Evolutionary conservation across 2,797 vertebrate genomes (phyloP).

Genomic region (Platalea minor): DNA sequence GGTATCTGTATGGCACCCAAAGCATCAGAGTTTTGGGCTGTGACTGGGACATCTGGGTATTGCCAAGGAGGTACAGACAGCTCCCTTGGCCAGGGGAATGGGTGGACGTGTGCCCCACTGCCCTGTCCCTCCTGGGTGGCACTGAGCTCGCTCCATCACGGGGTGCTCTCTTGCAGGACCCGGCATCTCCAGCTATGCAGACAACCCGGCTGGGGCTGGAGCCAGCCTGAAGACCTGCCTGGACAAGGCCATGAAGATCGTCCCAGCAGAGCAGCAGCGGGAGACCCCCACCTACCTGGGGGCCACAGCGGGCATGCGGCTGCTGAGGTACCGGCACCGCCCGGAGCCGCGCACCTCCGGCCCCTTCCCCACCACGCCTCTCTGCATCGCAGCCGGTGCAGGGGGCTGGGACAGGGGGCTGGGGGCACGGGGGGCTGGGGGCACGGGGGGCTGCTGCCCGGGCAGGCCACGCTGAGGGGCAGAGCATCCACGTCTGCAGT

Average conservation of each 20-base stretch:
- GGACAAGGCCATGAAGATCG: slow-evolving; percentile 70
- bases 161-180: not conserved
- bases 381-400: not conserved
- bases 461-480: not conserved
- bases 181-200: not conserved
- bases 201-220: slow-evolving; percentile 70
- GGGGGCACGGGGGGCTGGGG: not conserved
- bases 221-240: slow-evolving; percentile 77
- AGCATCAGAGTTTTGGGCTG: too few relatives aligned
- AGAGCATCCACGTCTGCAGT: not conserved
- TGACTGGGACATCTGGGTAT: too few relatives aligned
- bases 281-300: slow-evolving; percentile 88
- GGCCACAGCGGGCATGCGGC: slow-evolving; percentile 93
- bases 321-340: slow-evolving; percentile 79
- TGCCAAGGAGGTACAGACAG: not conserved
- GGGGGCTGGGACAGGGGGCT: not conserved
- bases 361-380: not conserved
- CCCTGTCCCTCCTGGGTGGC: not conserved
- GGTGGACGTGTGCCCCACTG: fast-evolving
- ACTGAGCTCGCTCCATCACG: not conserved
- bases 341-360: fast-evolving
- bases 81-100: fast-evolving
- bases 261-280: slow-evolving; percentile 74
- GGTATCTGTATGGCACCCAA: fast-evolving
- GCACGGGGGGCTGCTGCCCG: not conserved